Percentiles rank a stretch among this genome's conserved stretches.
Conservation (phyloP, 2,797 vertebrate species). For the Xiphophorus birchmanni region DNA sequence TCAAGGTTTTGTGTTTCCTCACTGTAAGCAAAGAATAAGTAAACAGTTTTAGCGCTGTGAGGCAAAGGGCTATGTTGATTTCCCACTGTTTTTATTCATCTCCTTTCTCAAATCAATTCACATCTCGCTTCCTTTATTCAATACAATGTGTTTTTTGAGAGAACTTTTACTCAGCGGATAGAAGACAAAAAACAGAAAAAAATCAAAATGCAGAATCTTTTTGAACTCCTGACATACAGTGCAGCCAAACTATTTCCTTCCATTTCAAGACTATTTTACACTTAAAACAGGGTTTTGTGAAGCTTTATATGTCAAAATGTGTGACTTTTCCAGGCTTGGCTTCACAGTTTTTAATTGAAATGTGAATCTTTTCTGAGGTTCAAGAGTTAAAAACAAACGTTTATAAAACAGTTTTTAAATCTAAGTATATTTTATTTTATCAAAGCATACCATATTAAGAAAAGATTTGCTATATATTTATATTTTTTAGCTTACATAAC, state of each 20-base stretch:
- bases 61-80: constrained; percentile 67
- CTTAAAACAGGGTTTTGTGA: background rate
- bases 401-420: background rate
- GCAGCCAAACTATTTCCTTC: constrained; percentile 19
- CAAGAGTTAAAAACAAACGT: background rate
- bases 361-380: background rate
- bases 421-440: background rate
- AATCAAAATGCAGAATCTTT: constrained; percentile 35
- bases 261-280: constrained; percentile 7
- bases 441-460: background rate
- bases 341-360: background rate
- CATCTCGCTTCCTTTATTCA: constrained; percentile 64
- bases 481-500: background rate
- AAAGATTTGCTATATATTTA: background rate
- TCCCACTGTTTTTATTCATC: constrained; percentile 76
- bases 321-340: background rate
- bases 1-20: constrained; percentile 72
- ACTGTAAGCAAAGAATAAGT: constrained; percentile 62
- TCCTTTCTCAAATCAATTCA: constrained; percentile 72
- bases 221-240: constrained; percentile 21
- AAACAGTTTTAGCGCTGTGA: constrained; percentile 67
- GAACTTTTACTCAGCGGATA: constrained; percentile 60
- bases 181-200: constrained; percentile 26
- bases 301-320: background rate
- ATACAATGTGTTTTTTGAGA: constrained; percentile 57